Conservation (phyloP, 2,113 vertebrate species). For the Zosterops pallidus region DNA sequence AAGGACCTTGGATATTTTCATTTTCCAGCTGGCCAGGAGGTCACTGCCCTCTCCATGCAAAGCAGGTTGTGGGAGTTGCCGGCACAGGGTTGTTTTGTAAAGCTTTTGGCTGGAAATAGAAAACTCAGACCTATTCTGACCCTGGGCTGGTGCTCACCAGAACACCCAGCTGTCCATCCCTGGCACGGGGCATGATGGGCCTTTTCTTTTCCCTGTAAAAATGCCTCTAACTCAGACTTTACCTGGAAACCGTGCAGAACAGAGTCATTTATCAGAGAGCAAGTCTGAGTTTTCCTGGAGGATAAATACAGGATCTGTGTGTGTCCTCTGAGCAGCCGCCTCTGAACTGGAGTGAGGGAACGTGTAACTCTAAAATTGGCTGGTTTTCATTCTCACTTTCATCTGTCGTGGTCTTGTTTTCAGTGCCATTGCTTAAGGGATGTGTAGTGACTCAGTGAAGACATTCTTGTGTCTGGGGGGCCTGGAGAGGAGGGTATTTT, state of each 20-base stretch:
- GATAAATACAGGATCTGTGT: neutral
- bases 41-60: neutral
- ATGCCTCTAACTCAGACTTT: neutral
- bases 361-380: rapidly evolving
- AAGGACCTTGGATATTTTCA: neutral
- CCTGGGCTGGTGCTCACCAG: neutral
- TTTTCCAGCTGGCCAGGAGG: neutral
- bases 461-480: neutral
- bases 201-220: neutral
- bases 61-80: conserved; percentile 14
- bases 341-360: neutral
- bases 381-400: neutral
- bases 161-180: neutral
- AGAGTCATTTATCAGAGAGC: neutral
- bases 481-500: neutral
- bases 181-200: neutral
- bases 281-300: neutral
- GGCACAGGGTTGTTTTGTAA: conserved; percentile 4
- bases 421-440: neutral
- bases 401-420: neutral
- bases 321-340: neutral
- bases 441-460: neutral
- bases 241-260: neutral
- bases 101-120: conserved; percentile 46
- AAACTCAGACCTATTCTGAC: conserved; percentile 29